Percentiles rank a stretch among this genome's conserved stretches.
Evolutionary conservation across 2,888 invertebrate species (phyloP).

Genomic region (Boloria euphrosyne): DNA sequence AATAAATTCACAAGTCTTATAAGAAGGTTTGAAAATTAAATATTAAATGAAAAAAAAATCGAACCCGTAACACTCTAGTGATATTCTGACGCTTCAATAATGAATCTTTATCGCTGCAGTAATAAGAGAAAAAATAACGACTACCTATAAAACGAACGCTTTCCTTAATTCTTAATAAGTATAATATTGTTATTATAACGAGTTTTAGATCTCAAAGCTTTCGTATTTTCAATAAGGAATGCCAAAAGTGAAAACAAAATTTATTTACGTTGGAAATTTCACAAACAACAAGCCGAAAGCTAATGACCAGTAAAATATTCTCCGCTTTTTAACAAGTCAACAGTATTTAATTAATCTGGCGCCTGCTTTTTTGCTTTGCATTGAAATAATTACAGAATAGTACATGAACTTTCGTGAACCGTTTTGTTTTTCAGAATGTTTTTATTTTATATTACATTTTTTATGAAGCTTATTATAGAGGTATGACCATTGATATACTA

Average conservation of each 20-base stretch:
- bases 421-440: neutral
- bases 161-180: no score
- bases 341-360: conserved; percentile 6
- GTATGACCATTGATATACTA: no score
- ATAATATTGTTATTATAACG: no score
- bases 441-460: no score
- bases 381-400: conserved; percentile 1
- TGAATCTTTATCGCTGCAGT: no score
- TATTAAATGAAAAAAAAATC: no score
- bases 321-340: conserved; percentile 2
- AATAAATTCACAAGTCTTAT: no score
- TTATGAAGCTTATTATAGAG: no score
- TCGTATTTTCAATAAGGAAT: neutral
- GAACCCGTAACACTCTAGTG: neutral
- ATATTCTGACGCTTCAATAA: neutral
- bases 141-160: no score
- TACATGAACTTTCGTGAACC: neutral
- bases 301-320: conserved; percentile 14
- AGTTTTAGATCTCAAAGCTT: neutral
- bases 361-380: conserved; percentile 1
- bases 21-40: no score
- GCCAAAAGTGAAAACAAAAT: neutral
- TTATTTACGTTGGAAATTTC: conserved; percentile 13
- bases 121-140: no score
- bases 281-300: conserved; percentile 9